Percentiles rank a stretch among this genome's conserved stretches.
Conservation (phyloP, 2,113 vertebrate genomes). For the Progne subis region DNA sequence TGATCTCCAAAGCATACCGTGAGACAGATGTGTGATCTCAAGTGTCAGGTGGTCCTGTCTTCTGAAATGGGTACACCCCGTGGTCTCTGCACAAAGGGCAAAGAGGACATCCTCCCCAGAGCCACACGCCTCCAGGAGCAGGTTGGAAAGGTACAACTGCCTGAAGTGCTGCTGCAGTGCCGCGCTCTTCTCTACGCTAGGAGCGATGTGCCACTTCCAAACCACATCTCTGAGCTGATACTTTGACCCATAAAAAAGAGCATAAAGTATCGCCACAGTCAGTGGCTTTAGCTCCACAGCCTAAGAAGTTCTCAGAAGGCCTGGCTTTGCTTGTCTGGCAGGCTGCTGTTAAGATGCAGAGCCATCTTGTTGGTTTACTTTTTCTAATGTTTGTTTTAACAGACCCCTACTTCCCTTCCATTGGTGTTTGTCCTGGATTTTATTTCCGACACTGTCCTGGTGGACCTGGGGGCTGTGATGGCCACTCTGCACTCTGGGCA, state of each 20-base stretch:
- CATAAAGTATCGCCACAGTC: not conserved
- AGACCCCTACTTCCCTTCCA: not conserved
- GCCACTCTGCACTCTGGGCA: not conserved
- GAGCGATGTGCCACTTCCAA: not conserved
- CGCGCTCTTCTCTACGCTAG: fast-evolving
- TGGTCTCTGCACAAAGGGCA: not conserved
- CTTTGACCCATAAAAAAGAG: not conserved
- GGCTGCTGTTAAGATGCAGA: not conserved
- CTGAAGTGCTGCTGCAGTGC: not conserved
- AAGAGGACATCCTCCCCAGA: not conserved
- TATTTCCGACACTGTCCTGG: not conserved
- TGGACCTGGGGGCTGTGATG: not conserved
- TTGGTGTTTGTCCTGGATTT: not conserved
- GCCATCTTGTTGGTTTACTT: not conserved
- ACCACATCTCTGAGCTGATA: not conserved
- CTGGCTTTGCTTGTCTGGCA: not conserved
- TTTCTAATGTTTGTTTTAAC: not conserved
- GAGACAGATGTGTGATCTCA: not conserved
- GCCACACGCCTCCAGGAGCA: fast-evolving
- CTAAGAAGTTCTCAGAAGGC: not conserved
- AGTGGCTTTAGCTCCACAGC: not conserved
- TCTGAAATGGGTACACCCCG: not conserved
- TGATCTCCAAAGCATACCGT: not conserved
- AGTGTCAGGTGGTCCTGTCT: not conserved
- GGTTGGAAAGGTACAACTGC: not conserved